Percentiles rank a stretch among this genome's conserved stretches.
These are phyloP conservation scores for Watsonalla cultraria DNA, from an alignment of 2,888 invertebrate genomes.

Conservation along the genomic window DNA sequence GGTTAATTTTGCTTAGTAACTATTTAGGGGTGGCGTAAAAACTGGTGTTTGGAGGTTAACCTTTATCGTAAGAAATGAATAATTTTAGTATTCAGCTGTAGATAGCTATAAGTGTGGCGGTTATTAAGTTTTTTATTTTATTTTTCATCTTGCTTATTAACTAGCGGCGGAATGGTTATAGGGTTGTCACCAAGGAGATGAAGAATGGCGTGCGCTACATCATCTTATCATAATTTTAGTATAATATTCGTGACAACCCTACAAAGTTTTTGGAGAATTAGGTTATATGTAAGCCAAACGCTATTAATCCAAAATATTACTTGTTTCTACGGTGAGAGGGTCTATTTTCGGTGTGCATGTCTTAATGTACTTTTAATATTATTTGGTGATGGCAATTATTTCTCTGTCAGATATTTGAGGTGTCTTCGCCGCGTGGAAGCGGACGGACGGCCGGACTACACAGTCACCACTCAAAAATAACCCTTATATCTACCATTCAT, in stretches of 20 bases:
- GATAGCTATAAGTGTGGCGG: not conserved
- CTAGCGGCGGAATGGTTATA: no score
- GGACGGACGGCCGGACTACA: conserved; percentile 55
- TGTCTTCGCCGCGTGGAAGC: conserved; percentile 54
- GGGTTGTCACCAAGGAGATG: no score
- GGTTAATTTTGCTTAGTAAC: not conserved
- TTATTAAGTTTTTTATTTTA: not conserved
- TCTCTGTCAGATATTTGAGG: conserved; percentile 60
- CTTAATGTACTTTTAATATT: not conserved
- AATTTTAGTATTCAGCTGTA: not conserved
- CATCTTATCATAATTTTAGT: no score
- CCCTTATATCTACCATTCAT: not conserved
- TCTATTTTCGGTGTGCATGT: no score
- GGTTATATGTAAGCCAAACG: no score
- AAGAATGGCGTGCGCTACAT: no score
- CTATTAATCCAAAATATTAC: no score
- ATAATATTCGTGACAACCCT: no score
- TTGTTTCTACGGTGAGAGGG: no score
- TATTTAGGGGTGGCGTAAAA: not conserved
- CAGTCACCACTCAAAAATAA: conserved; percentile 39
- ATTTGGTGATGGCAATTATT: conserved; percentile 37
- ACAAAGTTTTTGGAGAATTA: no score
- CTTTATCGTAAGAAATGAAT: no score
- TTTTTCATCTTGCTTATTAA: not conserved
- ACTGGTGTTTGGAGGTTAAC: no score